Evolutionary conservation across 2,888 invertebrate species (phyloP).

Genomic region (Drosophila anomelani): DNA sequence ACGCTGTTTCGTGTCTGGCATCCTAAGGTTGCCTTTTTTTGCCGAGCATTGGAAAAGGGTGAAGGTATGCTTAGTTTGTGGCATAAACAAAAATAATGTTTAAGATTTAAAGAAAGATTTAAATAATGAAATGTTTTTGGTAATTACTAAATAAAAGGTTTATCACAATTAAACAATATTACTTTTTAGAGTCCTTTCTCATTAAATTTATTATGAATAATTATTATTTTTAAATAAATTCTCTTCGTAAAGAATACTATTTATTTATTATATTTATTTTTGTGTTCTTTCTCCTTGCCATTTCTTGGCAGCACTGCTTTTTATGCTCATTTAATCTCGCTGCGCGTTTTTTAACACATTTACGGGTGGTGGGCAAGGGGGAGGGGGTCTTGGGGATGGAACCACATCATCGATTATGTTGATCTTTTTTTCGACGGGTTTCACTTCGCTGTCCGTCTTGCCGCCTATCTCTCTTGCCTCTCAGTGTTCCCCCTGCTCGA

Average conservation of each 20-base stretch:
- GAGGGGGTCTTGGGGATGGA: conserved; percentile 4
- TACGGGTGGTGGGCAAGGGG: conserved; percentile 41
- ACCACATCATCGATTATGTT: conserved; percentile 79
- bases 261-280: not conserved
- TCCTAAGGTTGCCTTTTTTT: conserved; percentile 61
- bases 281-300: not conserved
- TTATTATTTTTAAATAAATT: not conserved
- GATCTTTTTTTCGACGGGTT: conserved; percentile 62
- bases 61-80: conserved; percentile 19
- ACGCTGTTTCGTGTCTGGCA: conserved; percentile 77
- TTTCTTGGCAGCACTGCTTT: conserved; percentile 63
- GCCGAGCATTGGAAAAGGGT: not conserved
- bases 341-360: conserved; percentile 78
- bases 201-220: not conserved
- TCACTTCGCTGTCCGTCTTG: conserved; percentile 33
- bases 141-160: not conserved
- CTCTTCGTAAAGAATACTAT: no score
- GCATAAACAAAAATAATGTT: not conserved
- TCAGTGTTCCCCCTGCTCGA: conserved; percentile 48
- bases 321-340: conserved; percentile 80
- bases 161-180: not conserved
- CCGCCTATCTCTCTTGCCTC: conserved; percentile 8
- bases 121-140: no score
- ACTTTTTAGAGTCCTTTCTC: no score
- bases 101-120: not conserved